These are phyloP conservation scores for Zeus faber DNA, from an alignment of 2,113 vertebrate species.

Conservation along the genomic window DNA sequence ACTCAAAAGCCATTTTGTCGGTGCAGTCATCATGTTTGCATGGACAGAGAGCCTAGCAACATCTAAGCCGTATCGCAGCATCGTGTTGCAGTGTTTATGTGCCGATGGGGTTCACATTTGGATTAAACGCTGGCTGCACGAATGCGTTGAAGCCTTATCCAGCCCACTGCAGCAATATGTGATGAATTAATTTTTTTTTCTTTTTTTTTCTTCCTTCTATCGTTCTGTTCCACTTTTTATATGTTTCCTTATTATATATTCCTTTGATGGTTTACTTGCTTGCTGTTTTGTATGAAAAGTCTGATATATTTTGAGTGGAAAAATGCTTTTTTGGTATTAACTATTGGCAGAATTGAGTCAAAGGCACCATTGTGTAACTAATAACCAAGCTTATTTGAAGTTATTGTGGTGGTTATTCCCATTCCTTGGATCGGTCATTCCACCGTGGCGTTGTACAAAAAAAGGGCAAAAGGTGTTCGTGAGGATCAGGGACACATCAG, in stretches of 20 bases:
- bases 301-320: background rate
- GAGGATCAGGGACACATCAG: background rate
- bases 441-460: slow-evolving; percentile 3
- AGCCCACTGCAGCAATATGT: background rate
- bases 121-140: slow-evolving; percentile 47
- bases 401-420: slow-evolving; percentile 18
- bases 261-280: background rate
- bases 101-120: slow-evolving; percentile 52
- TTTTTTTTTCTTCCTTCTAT: background rate
- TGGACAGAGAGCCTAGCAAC: slow-evolving; percentile 59
- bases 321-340: background rate
- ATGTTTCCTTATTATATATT: background rate
- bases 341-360: background rate
- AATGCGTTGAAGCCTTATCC: slow-evolving; percentile 23
- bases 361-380: slow-evolving; percentile 9
- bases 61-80: slow-evolving; percentile 46
- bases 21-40: slow-evolving; percentile 52
- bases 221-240: too few relatives aligned
- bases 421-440: background rate
- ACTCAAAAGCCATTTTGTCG: slow-evolving; percentile 46
- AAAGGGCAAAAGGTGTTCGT: background rate
- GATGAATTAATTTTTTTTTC: background rate
- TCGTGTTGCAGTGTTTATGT: slow-evolving; percentile 63
- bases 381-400: slow-evolving; percentile 20
- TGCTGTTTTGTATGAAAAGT: background rate